Evolutionary conservation across 2,113 vertebrate genomes (phyloP).

Genomic region (Thamnophis sirtalis): DNA sequence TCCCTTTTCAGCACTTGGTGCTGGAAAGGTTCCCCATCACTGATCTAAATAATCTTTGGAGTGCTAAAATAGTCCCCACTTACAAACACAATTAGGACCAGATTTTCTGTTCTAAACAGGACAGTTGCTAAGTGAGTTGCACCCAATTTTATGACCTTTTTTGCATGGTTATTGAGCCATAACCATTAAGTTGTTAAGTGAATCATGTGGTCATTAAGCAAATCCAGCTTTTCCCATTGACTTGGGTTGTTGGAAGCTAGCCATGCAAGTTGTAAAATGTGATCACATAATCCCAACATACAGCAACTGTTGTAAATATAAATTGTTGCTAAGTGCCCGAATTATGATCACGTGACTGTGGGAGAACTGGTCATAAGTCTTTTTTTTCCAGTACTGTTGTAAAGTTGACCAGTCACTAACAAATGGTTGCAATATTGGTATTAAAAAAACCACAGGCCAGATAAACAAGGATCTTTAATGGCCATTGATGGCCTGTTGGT

Average conservation of each 20-base stretch:
- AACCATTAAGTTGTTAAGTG: neutral
- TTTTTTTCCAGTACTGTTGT: too few species aligned
- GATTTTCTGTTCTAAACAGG: neutral
- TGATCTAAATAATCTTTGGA: too few species aligned
- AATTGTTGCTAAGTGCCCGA: neutral
- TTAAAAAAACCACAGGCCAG: neutral
- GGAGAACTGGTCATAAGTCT: neutral
- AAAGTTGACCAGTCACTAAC: too few species aligned
- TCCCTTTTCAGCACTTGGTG: too few species aligned
- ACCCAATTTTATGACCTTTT: neutral
- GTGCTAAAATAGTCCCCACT: neutral
- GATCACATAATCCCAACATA: neutral
- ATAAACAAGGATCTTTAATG: neutral
- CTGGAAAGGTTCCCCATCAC: too few species aligned
- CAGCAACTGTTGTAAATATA: neutral
- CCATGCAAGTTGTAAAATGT: neutral
- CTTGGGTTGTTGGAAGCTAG: neutral
- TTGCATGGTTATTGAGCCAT: neutral
- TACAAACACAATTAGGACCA: neutral
- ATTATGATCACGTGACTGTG: neutral
- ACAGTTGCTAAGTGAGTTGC: neutral
- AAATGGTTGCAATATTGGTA: neutral
- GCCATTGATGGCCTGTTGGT: neutral
- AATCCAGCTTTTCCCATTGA: neutral
- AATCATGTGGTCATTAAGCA: neutral